Evolutionary conservation across 2,797 vertebrate genomes (phyloP), one percentile per base, ranked within the genome.

Genomic region (Pangasius djambal): DNA sequence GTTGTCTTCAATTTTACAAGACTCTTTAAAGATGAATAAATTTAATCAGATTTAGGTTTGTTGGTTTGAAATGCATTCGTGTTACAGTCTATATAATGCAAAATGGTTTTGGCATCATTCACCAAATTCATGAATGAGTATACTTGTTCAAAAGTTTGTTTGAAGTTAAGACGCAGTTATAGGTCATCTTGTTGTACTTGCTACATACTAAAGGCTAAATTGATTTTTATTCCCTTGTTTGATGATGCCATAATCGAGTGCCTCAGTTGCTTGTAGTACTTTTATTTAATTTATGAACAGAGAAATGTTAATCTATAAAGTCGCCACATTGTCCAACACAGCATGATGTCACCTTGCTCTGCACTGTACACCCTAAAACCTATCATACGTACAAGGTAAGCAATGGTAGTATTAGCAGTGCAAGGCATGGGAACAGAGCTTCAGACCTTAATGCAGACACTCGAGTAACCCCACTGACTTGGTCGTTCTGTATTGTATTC

Each of bases 401-500:
- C 69, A 37, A 16, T 2, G 9, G 6, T 50, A 50, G 44, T 77
- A 50, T 0, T 77, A 77, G 48, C 74, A 48, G n/a, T 81, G 16
- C 2, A 34, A 34, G 50, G 9, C 31, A 22, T 52, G 57, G n/a
- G 20, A 88, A 81, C n/a, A 20, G 0, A 81, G n/a, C 77, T 87
- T 90, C 31, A 79, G 40, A 15, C 44, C 28, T 70, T 4, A 50
- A 28, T 57, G 22, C 63, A 67, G 74, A 87, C 86, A 67, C 61
- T 52, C 74, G 20, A 86, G 57, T 75, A 25, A 50, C 67, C 40
- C 61, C 59, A 4, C 86, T 65, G n/a, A 50, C 69, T 34, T 59
- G 18, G 65, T 89, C 57, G 50, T 81, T 57, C n/a, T 57, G n/a
- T 81, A 57, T 31, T 50, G 28, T 70, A 69, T 77, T 79, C 20